These are phyloP conservation scores for Sylvietta virens DNA, from an alignment of 2,113 vertebrate genomes.

Conservation along the genomic window DNA sequence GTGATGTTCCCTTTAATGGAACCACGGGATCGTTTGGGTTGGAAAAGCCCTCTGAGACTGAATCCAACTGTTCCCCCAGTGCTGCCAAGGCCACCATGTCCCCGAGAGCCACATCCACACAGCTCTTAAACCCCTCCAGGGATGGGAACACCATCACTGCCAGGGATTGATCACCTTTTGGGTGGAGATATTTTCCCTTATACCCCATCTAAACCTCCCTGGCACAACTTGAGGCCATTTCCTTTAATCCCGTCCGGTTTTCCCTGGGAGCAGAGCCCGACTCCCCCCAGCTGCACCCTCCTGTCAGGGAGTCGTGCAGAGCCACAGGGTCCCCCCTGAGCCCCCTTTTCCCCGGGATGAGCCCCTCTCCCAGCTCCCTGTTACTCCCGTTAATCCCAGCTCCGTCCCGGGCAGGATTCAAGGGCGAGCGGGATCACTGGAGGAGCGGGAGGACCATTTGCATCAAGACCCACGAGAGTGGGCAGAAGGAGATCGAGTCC, in stretches of 20 bases:
- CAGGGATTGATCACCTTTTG: not conserved
- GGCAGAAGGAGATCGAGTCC: slow-evolving; percentile 91
- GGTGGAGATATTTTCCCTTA: not conserved
- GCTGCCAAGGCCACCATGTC: not conserved
- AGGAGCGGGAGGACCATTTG: slow-evolving; percentile 89
- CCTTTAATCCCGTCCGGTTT: not conserved
- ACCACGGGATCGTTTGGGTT: rapidly evolving
- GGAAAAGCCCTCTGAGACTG: rapidly evolving
- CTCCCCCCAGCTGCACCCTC: rapidly evolving
- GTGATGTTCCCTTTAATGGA: not conserved
- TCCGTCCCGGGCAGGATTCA: slow-evolving; percentile 79
- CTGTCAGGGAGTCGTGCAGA: not conserved
- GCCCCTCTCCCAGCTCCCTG: not conserved
- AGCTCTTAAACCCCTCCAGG: not conserved
- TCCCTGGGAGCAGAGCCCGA: not conserved
- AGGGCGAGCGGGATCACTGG: slow-evolving; percentile 96
- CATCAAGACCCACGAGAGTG: slow-evolving; percentile 96
- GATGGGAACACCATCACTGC: too few species aligned
- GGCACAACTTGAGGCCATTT: not conserved
- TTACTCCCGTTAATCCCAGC: rapidly evolving
- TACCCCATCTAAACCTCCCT: not conserved
- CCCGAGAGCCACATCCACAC: not conserved
- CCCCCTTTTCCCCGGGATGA: not conserved
- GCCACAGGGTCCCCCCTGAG: rapidly evolving
- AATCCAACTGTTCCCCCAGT: not conserved